Evolutionary conservation across 2,113 vertebrate genomes (phyloP).

Genomic region (Chlorodrepanis virens): DNA sequence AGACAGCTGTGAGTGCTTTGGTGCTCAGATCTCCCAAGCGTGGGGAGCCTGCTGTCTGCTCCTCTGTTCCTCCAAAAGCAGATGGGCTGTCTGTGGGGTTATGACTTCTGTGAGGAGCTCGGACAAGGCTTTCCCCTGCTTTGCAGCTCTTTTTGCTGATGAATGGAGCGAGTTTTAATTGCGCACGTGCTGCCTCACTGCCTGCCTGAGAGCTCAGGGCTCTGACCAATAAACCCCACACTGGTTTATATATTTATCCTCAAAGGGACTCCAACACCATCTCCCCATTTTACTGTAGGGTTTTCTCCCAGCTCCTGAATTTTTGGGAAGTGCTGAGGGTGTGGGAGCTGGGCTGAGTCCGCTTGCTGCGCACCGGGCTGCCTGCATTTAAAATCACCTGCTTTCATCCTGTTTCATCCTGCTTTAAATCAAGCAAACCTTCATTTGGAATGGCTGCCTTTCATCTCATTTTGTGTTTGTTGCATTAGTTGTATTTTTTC

Average conservation of each 20-base stretch:
- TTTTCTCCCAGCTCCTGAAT: not conserved
- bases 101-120: not conserved
- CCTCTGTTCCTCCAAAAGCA: not conserved
- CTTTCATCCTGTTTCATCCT: not conserved
- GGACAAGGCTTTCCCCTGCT: not conserved
- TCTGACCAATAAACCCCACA: not conserved
- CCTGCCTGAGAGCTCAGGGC: fast-evolving
- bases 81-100: not conserved
- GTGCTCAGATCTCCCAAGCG: not conserved
- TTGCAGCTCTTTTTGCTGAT: not conserved
- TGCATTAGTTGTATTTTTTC: not conserved
- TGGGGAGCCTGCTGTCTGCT: fast-evolving
- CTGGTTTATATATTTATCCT: fast-evolving
- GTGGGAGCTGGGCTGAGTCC: not conserved
- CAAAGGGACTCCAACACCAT: not conserved
- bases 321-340: fast-evolving
- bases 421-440: not conserved
- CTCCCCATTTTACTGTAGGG: not conserved
- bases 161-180: not conserved
- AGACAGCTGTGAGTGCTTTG: fast-evolving
- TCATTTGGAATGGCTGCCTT: not conserved
- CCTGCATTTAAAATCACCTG: not conserved
- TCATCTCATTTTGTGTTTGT: not conserved
- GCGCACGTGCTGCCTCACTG: not conserved
- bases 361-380: fast-evolving